Conservation (phyloP, 2,888 invertebrate species). For the Coelopa pilipes region DNA sequence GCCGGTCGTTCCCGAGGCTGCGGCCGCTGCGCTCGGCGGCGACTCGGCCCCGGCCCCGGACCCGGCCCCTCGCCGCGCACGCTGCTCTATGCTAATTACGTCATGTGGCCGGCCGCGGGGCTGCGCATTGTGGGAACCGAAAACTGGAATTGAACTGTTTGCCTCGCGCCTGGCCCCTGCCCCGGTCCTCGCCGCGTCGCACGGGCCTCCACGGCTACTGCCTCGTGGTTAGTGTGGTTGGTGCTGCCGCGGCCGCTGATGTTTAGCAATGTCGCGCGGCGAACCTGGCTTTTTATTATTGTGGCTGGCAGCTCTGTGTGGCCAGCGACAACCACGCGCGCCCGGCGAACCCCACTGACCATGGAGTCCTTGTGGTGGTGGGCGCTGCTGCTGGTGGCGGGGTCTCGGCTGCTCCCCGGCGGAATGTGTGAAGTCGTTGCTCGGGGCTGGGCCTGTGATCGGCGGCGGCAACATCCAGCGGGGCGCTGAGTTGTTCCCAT, state of each 20-base stretch:
- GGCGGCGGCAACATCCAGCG: too few relatives aligned
- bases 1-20: neutral
- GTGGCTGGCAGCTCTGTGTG: constrained; percentile 60
- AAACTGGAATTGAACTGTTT: constrained; percentile 60
- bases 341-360: too few relatives aligned
- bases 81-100: constrained; percentile 66
- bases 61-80: constrained; percentile 20
- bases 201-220: too few relatives aligned
- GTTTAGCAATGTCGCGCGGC: constrained; percentile 49
- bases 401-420: too few relatives aligned
- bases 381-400: too few relatives aligned
- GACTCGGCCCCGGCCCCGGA: too few relatives aligned
- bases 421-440: too few relatives aligned
- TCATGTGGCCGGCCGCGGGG: constrained; percentile 61
- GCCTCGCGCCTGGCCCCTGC: constrained; percentile 40
- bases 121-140: constrained; percentile 65
- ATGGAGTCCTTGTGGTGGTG: too few relatives aligned
- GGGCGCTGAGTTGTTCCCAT: too few relatives aligned
- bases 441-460: too few relatives aligned
- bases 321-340: constrained; percentile 41
- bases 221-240: too few relatives aligned
- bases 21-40: constrained; percentile 28
- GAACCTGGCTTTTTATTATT: constrained; percentile 43
- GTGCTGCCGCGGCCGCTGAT: constrained; percentile 40
- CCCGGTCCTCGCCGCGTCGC: too few relatives aligned